Evolutionary conservation across 2,113 vertebrate genomes (phyloP).

Genomic region (Diadophis punctatus): DNA sequence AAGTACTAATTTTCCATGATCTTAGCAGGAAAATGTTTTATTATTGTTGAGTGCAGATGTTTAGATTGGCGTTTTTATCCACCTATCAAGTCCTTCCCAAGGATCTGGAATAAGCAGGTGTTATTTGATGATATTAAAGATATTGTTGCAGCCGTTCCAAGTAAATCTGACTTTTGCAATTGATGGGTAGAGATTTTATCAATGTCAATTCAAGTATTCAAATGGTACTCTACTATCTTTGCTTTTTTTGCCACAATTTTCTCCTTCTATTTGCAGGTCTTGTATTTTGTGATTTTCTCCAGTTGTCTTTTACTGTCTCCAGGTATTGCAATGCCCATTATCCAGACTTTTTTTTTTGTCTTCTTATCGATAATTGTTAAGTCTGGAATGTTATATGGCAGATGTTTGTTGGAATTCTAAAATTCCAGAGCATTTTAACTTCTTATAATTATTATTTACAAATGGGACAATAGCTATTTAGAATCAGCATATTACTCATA

Average conservation of each 20-base stretch:
- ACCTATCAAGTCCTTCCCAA: background rate
- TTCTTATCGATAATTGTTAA: too few relatives aligned
- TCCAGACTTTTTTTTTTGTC: too few relatives aligned
- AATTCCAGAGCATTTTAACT: too few relatives aligned
- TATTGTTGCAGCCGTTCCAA: background rate
- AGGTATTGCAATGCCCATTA: too few relatives aligned
- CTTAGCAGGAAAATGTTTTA: background rate
- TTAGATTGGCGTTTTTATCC: background rate
- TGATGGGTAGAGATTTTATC: background rate
- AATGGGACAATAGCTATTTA: background rate
- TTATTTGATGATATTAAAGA: background rate
- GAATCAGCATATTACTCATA: background rate
- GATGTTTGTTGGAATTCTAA: too few relatives aligned
- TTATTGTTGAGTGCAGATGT: background rate
- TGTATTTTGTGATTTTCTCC: background rate
- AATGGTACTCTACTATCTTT: background rate
- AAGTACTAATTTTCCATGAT: background rate
- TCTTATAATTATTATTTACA: background rate
- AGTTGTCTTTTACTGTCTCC: background rate
- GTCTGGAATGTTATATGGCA: too few relatives aligned
- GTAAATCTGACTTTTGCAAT: background rate
- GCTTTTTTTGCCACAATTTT: background rate
- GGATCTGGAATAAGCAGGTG: background rate
- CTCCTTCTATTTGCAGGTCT: background rate
- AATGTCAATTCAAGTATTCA: background rate